A percentile compares a stretch with the other conserved stretches of the same genome.
These are phyloP conservation scores for Lissonota sp. DNA, from an alignment of 2,888 invertebrate genomes.

Conservation along the genomic window DNA sequence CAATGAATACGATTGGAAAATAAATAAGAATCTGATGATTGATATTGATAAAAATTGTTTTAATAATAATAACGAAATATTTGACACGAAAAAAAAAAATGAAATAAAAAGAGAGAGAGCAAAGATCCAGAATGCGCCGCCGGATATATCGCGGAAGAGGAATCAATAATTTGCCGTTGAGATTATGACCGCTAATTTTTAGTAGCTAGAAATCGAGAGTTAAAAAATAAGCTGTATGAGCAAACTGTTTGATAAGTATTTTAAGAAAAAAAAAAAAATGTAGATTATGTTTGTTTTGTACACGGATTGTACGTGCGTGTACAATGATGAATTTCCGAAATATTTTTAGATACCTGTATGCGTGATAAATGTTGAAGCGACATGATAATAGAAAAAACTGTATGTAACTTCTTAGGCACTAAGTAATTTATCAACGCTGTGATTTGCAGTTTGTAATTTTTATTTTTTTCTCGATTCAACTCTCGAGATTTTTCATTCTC, in stretches of 20 bases:
- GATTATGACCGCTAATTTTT: conserved; percentile 36
- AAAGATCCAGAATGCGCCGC: no score
- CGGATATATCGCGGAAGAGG: not conserved
- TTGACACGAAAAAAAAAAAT: no score
- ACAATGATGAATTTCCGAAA: conserved; percentile 45
- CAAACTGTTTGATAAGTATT: conserved; percentile 72
- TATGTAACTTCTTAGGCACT: conserved; percentile 72
- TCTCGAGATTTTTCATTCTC: conserved; percentile 18
- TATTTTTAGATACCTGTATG: conserved; percentile 62
- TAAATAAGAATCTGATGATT: no score
- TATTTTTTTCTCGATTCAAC: conserved; percentile 34
- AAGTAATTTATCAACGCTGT: conserved; percentile 79
- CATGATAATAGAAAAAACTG: conserved; percentile 63
- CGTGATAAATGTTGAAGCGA: conserved; percentile 17
- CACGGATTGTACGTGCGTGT: conserved; percentile 40
- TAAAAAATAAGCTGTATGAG: conserved; percentile 61
- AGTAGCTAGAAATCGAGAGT: conserved; percentile 70
- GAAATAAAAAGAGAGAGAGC: no score
- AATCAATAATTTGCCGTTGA: conserved; percentile 7
- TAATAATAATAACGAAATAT: no score
- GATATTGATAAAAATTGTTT: no score
- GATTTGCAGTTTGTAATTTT: conserved; percentile 74
- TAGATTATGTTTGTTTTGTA: conserved; percentile 55
- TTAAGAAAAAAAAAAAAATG: conserved; percentile 61
- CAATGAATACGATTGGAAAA: no score